A percentile compares a stretch with the other conserved stretches of the same genome.
Evolutionary conservation across 2,888 invertebrate genomes (phyloP).

Genomic region (Cataglyphis cursor): DNA sequence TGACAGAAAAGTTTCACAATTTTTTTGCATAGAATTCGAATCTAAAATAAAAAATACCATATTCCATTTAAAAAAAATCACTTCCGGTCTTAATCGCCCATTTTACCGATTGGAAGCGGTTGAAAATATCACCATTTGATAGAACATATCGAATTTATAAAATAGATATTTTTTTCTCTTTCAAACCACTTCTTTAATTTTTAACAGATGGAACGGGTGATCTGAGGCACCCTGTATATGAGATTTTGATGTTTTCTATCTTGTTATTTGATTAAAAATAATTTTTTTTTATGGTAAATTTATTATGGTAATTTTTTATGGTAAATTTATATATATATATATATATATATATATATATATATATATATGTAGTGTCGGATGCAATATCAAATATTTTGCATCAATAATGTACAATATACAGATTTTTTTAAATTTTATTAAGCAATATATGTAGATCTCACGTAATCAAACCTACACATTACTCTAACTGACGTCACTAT

Average conservation of each 20-base stretch:
- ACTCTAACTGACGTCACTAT: constrained; percentile 81
- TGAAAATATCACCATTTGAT: no score
- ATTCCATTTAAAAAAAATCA: no score
- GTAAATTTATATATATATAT: no score
- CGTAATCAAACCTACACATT: constrained; percentile 82
- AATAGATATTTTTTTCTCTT: no score
- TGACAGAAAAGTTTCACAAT: no score
- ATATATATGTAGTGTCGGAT: not conserved
- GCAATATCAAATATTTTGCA: not conserved
- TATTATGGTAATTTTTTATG: not conserved
- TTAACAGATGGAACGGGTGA: no score
- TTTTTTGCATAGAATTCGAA: no score
- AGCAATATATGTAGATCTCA: constrained; percentile 58
- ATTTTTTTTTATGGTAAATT: not conserved
- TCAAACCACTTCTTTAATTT: not conserved
- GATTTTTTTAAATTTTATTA: not conserved
- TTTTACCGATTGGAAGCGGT: no score
- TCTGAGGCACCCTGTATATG: no score
- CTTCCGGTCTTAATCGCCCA: no score
- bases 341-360: not conserved
- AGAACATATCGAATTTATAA: no score
- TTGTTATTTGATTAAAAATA: not conserved
- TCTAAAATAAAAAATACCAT: no score
- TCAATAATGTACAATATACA: constrained; percentile 40
- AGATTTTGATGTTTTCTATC: not conserved